These are phyloP conservation scores for Ridgeia piscesae DNA, from an alignment of 1,140 invertebrate species.

Conservation along the genomic window DNA sequence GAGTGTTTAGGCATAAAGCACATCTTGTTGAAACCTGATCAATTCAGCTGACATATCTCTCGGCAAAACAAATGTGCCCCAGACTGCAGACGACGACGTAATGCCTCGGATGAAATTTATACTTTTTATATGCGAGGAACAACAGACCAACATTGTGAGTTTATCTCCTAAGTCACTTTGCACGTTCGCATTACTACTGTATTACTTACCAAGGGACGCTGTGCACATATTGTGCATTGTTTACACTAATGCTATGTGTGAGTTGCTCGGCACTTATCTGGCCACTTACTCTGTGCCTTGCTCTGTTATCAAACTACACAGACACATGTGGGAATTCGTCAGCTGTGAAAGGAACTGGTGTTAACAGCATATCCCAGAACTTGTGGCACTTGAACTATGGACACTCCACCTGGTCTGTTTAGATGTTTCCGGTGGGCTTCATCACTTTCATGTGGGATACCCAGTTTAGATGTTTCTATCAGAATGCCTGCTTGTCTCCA, in stretches of 20 bases:
- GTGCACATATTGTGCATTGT: neutral
- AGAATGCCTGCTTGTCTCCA: no score
- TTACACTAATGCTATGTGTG: neutral
- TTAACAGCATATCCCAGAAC: neutral
- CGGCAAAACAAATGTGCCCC: neutral
- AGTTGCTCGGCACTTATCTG: neutral
- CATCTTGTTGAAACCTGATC: neutral
- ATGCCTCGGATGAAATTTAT: neutral
- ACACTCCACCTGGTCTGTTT: neutral
- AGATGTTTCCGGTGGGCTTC: neutral
- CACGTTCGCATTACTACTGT: neutral
- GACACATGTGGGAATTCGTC: neutral
- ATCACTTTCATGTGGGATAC: neutral
- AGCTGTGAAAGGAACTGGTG: neutral
- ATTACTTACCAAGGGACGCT: neutral
- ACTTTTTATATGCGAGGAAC: neutral
- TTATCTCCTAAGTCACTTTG: neutral
- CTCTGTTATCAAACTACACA: neutral
- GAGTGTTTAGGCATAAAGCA: no score
- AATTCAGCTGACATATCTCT: neutral
- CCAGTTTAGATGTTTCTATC: no score
- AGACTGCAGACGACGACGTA: neutral
- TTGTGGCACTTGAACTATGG: neutral
- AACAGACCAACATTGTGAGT: neutral
- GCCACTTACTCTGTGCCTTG: neutral